These are phyloP conservation scores for Agrypnus murinus DNA, from an alignment of 2,888 invertebrate species.

Conservation along the genomic window DNA sequence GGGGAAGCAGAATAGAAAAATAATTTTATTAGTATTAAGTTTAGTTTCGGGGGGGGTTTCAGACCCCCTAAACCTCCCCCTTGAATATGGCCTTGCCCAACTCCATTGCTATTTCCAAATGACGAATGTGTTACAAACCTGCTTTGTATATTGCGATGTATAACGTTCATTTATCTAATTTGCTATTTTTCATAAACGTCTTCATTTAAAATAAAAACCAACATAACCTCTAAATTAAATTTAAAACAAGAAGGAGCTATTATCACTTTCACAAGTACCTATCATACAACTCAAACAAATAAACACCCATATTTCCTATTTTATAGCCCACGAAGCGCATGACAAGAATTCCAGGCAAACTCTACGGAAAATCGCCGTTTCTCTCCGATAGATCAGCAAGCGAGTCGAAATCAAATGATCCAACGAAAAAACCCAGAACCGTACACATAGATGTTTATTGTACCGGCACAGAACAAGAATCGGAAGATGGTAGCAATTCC, in stretches of 20 bases:
- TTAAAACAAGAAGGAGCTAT: neutral
- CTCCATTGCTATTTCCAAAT: no score
- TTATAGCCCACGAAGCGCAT: constrained; percentile 37
- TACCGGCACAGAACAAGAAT: constrained; percentile 76
- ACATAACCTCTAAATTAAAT: no score
- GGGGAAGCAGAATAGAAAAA: no score
- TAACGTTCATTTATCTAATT: no score
- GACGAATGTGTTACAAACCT: no score
- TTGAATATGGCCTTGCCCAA: no score
- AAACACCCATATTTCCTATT: constrained; percentile 20
- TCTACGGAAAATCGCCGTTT: constrained; percentile 26
- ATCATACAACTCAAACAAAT: neutral
- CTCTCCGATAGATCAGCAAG: constrained; percentile 46
- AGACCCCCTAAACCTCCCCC: no score
- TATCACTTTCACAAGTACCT: neutral
- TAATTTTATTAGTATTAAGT: no score
- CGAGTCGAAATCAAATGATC: constrained; percentile 64
- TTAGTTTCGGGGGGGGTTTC: no score
- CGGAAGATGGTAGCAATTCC: constrained; percentile 64
- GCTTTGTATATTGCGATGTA: no score
- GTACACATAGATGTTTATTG: constrained; percentile 86
- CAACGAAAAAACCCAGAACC: constrained; percentile 75
- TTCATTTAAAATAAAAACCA: no score
- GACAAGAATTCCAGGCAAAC: constrained; percentile 15
- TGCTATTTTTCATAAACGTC: no score